Conservation (phyloP, 2,888 invertebrate genomes). For the Hypomecis punctinalis region DNA sequence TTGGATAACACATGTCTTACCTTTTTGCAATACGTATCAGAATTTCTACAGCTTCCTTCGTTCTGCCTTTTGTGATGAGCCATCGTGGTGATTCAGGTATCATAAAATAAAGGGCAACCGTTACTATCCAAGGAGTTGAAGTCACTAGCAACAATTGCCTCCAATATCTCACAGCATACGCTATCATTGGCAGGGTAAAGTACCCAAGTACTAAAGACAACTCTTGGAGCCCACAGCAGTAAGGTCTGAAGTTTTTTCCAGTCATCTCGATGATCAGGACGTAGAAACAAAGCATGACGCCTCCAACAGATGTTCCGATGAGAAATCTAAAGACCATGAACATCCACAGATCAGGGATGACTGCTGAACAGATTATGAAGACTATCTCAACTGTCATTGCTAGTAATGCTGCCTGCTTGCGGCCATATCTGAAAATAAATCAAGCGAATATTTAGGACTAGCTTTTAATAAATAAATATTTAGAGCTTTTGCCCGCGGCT, state of each 20-base stretch:
- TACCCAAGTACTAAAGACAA: conserved; percentile 84
- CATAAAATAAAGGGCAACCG: conserved; percentile 87
- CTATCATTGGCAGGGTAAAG: conserved; percentile 82
- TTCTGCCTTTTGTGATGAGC: conserved; percentile 88
- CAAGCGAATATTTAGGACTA: background rate
- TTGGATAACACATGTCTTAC: conserved; percentile 47
- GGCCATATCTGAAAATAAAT: conserved; percentile 82
- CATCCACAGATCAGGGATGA: conserved; percentile 84
- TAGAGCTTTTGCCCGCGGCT: too few species aligned
- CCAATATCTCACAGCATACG: conserved; percentile 86
- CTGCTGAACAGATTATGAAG: conserved; percentile 82
- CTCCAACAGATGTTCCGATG: conserved; percentile 86
- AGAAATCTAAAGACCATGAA: conserved; percentile 85
- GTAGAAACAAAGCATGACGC: conserved; percentile 88
- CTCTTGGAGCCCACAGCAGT: conserved; percentile 83
- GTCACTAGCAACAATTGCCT: conserved; percentile 84
- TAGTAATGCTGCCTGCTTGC: conserved; percentile 86
- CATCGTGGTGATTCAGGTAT: conserved; percentile 93
- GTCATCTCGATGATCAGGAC: conserved; percentile 87
- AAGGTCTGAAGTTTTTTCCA: conserved; percentile 83
- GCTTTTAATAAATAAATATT: background rate
- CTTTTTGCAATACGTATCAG: conserved; percentile 87
- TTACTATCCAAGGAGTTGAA: conserved; percentile 79
- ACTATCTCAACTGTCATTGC: conserved; percentile 83
- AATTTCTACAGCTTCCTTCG: conserved; percentile 85